phyloP scores from a whole-genome alignment of 2,888 invertebrate genomes.

The Chrysolina americana region DNA sequence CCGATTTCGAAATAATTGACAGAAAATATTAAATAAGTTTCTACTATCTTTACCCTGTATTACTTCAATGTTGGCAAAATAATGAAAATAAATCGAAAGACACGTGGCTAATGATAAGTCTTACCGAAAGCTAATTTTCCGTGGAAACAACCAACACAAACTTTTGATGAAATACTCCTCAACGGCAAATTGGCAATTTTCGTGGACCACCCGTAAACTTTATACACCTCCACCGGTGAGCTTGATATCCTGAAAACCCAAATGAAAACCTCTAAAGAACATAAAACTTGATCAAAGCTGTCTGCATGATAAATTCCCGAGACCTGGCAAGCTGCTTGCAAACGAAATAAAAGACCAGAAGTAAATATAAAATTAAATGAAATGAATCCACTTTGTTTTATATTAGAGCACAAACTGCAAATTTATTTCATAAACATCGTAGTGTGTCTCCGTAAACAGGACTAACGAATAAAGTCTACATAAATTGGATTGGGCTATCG shows the following conservation, averaged over 20 bases:
- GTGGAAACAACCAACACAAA: too few relatives aligned
- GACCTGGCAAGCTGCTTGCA: conserved; percentile 14
- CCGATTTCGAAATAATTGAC: too few relatives aligned
- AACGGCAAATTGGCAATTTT: background rate
- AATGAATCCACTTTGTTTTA: conserved; percentile 35
- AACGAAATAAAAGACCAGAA: conserved; percentile 26
- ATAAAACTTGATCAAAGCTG: conserved; percentile 22
- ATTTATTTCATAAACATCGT: conserved; percentile 19
- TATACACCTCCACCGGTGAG: background rate
- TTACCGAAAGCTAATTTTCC: too few relatives aligned
- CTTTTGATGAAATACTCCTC: background rate
- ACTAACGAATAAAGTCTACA: conserved; percentile 53
- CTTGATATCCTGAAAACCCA: conserved; percentile 3
- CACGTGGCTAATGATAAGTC: too few relatives aligned
- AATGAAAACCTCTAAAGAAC: conserved; percentile 4
- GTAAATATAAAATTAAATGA: conserved; percentile 33
- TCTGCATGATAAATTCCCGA: conserved; percentile 23
- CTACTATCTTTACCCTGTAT: too few relatives aligned
- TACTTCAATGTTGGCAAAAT: too few relatives aligned
- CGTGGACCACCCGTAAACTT: background rate
- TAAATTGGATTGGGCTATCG: conserved; percentile 57
- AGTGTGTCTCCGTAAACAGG: conserved; percentile 45
- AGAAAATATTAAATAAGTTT: too few relatives aligned
- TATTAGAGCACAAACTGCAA: conserved; percentile 23
- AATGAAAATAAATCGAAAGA: too few relatives aligned